Conservation (phyloP, 2,113 vertebrate species). For the Anolis carolinensis region DNA sequence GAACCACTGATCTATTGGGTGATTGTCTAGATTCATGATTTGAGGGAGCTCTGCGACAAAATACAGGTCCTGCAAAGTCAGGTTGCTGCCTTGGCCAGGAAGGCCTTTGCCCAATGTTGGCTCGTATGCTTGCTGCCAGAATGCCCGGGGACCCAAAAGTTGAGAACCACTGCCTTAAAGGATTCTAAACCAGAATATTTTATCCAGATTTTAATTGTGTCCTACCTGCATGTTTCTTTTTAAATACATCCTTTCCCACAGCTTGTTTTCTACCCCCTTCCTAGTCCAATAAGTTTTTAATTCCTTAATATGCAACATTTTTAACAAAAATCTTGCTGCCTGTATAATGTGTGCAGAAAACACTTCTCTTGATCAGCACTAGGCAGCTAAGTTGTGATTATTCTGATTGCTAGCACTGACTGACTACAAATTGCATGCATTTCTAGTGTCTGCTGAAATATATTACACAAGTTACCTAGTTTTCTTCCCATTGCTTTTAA, state of each 20-base stretch:
- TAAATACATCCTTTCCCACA: background rate
- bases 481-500: background rate
- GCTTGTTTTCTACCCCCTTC: background rate
- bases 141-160: too few species aligned
- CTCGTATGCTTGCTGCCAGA: too few species aligned
- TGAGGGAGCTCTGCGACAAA: too few species aligned
- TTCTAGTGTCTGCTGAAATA: background rate
- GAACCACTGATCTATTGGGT: too few species aligned
- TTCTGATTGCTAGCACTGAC: conserved; percentile 12
- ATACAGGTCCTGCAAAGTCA: too few species aligned
- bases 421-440: conserved; percentile 15
- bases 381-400: background rate
- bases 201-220: background rate
- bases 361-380: background rate
- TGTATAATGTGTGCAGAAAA: background rate
- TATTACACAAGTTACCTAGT: background rate
- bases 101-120: too few species aligned
- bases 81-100: too few species aligned
- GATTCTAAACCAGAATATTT: background rate
- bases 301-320: background rate
- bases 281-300: background rate
- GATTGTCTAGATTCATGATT: too few species aligned
- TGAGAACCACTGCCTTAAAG: too few species aligned
- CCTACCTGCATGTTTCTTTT: background rate
- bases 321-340: background rate